Percentiles rank a stretch among this genome's conserved stretches.
Conservation (phyloP, 2,888 invertebrate genomes). For the Gisinianus flammeolus region DNA sequence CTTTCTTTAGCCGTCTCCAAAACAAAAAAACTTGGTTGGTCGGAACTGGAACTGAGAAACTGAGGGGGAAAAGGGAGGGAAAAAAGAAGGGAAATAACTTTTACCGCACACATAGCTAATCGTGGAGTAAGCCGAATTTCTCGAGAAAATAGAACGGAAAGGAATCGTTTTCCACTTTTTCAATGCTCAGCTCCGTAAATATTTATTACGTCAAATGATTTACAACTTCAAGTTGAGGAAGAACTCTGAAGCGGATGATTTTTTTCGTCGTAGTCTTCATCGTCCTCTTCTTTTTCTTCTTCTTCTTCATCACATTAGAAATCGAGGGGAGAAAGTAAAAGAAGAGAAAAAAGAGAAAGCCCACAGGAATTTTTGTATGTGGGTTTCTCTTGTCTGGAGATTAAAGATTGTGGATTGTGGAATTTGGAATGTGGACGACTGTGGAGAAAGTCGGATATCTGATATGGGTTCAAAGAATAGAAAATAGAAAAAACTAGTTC, state of each 20-base stretch:
- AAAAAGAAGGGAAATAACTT: too few species aligned
- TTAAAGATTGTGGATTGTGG: neutral
- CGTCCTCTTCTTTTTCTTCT: neutral
- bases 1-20: too few species aligned
- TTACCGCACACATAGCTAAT: neutral
- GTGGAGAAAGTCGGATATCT: too few species aligned
- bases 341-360: neutral
- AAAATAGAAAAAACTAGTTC: neutral
- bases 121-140: neutral
- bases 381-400: neutral
- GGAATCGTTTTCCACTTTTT: constrained; percentile 25
- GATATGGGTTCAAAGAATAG: too few species aligned
- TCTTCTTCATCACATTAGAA: neutral
- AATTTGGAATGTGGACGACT: neutral
- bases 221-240: constrained; percentile 7
- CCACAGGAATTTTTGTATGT: neutral
- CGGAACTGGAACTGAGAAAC: too few species aligned
- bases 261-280: too few species aligned
- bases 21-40: too few species aligned
- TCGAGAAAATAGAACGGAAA: constrained; percentile 20
- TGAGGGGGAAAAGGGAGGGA: too few species aligned
- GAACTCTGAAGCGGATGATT: too few species aligned
- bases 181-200: constrained; percentile 13
- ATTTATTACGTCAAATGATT: constrained; percentile 26
- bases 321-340: neutral